Evolutionary conservation across 1,140 invertebrate species (phyloP), one percentile per base, ranked within the genome.

Genomic region (Aphelinus atriplicis): DNA sequence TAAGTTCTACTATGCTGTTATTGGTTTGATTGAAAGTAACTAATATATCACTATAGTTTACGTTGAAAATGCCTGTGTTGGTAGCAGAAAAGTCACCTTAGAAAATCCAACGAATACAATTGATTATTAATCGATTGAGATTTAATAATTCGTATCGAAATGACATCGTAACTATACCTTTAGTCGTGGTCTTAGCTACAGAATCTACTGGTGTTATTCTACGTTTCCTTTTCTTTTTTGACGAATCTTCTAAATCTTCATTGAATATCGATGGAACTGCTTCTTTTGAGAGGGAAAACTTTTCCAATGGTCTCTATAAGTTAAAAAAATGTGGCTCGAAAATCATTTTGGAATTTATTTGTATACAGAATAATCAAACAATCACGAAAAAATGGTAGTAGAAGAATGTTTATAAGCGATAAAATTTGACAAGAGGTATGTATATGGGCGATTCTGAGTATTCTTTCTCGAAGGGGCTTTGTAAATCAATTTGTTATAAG

Each of bases 211-310:
- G 4, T 26, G 51, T 3, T 53, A 7, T 69, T 26, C 26, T 26
- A 43, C 65, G 50, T 69, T 74, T 69, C 69, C 50, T 69, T 60
- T 26, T 26, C 48, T 69, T 74, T 9, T 42, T 69, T 47, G 7
- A 55, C 1, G 45, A 7, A 7, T 63, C 64, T n/a, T 71, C 61
- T 3, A 50, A 9, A 50, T 69, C 53, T 46, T 69, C 56, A 7
- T 69, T 43, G 43, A 74, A 74, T 56, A 74, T 74, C 4, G 73
- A 74, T 5, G 73, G 73, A 48, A 74, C 47, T 2, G 73, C 66
- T 42, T 74, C 66, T 69, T 69, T 74, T 3, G 3, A 1, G 6
- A 74, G 66, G 2, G 65, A 68, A 57, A 69, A 56, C n/a, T 69
- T 74, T 0, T 26, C 26, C 2, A 74, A n/a, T 43, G 65, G 57